These are phyloP conservation scores for Agrochola circellaris DNA, from an alignment of 2,888 invertebrate genomes.

Conservation along the genomic window DNA sequence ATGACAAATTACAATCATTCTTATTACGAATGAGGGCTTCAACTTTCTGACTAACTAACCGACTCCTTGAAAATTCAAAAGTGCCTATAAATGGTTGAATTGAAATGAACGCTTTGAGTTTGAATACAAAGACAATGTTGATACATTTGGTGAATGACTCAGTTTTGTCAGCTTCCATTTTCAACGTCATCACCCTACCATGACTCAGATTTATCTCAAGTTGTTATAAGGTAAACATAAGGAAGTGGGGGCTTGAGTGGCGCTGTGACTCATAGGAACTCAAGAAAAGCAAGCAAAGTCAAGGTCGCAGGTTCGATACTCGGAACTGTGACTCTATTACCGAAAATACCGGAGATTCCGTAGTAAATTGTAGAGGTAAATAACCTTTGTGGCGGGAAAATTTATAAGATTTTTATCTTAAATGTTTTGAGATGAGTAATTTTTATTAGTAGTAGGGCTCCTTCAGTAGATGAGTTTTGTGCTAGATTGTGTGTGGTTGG, in stretches of 20 bases:
- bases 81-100: too few species aligned
- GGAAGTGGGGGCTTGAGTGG: slow-evolving; percentile 44
- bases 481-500: not conserved
- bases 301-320: slow-evolving; percentile 59
- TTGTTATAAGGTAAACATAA: slow-evolving; percentile 23
- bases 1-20: too few species aligned
- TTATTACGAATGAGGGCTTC: too few species aligned
- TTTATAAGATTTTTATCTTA: slow-evolving; percentile 30
- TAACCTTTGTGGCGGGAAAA: slow-evolving; percentile 38
- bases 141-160: slow-evolving; percentile 3
- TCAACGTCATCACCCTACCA: not conserved
- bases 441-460: not conserved
- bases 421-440: slow-evolving; percentile 25
- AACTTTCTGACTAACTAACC: too few species aligned
- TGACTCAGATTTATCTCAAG: slow-evolving; percentile 55
- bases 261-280: slow-evolving; percentile 55
- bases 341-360: slow-evolving; percentile 39
- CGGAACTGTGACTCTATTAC: slow-evolving; percentile 36
- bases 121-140: not conserved
- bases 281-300: slow-evolving; percentile 44
- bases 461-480: not conserved
- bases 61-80: too few species aligned
- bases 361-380: slow-evolving; percentile 46
- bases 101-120: too few species aligned
- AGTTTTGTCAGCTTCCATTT: slow-evolving; percentile 4